phyloP scores from a whole-genome alignment of 53 echinoderm and acorn worm species.

The Hippasteria phrygiana region DNA sequence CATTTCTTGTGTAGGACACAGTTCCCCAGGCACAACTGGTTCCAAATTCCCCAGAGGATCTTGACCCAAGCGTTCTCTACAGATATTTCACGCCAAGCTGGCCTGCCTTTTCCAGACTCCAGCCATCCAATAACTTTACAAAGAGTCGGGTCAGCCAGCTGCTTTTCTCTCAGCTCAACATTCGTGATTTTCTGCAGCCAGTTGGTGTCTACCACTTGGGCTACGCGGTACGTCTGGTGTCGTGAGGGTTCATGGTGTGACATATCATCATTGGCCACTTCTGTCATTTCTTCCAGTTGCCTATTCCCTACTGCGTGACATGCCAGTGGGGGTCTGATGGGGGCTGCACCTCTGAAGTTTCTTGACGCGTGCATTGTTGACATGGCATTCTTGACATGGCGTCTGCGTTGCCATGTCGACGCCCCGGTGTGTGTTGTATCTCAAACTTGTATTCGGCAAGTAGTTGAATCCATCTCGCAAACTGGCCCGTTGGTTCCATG shows the following conservation, averaged over 20 bases:
- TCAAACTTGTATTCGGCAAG: conserved; percentile 37
- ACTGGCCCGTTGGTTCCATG: conserved; percentile 51
- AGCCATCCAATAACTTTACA: conserved; percentile 17
- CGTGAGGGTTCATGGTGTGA: not conserved
- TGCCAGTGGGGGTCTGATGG: not conserved
- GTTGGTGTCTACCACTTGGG: not conserved
- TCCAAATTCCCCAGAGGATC: conserved; percentile 57
- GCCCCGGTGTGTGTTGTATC: conserved; percentile 32
- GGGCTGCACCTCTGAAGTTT: not conserved
- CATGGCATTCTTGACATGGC: conserved; percentile 45
- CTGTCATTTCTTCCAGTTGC: not conserved
- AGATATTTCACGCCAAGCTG: conserved; percentile 49
- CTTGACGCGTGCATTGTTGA: not conserved
- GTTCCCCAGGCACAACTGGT: conserved; percentile 27
- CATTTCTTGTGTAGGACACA: conserved; percentile 32
- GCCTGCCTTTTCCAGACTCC: conserved; percentile 23
- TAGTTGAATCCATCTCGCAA: conserved; percentile 53
- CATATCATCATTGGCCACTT: not conserved
- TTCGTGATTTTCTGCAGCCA: not conserved
- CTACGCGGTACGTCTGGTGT: not conserved
- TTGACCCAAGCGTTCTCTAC: not conserved
- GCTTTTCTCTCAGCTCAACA: not conserved
- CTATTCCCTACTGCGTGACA: not conserved
- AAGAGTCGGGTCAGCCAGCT: not conserved
- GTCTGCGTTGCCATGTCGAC: conserved; percentile 52